phyloP scores from a whole-genome alignment of 1,140 invertebrate genomes.

The Uloborus diversus region DNA sequence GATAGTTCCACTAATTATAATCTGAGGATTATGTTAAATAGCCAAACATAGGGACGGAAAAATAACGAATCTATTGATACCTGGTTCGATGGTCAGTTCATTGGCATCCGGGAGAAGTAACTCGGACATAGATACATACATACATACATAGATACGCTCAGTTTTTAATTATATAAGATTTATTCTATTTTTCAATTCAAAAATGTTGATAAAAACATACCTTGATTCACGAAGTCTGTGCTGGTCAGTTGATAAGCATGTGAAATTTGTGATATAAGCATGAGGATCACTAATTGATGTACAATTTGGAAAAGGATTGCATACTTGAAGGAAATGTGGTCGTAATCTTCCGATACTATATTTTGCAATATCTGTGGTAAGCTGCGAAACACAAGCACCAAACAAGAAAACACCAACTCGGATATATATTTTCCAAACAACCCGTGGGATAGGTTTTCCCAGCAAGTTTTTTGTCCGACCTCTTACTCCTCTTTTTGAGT shows the following conservation, averaged over 20 bases:
- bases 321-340: slow-evolving; percentile 85
- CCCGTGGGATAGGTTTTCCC: slow-evolving; percentile 15
- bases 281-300: slow-evolving; percentile 44
- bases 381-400: slow-evolving; percentile 81
- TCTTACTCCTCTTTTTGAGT: not conserved
- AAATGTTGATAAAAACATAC: slow-evolving; percentile 30
- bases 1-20: no score
- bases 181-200: no score
- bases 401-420: slow-evolving; percentile 80
- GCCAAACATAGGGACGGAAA: no score
- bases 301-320: slow-evolving; percentile 66
- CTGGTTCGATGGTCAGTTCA: no score
- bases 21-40: no score
- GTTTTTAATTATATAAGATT: no score
- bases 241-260: slow-evolving; percentile 62
- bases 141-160: no score
- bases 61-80: no score
- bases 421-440: slow-evolving; percentile 49
- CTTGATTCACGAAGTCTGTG: slow-evolving; percentile 59
- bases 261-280: slow-evolving; percentile 65
- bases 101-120: no score
- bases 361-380: slow-evolving; percentile 89
- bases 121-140: no score
- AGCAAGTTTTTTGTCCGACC: slow-evolving; percentile 15
- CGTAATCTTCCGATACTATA: slow-evolving; percentile 89